A percentile compares a stretch with the other conserved stretches of the same genome.
These are phyloP conservation scores for Diadegma fenestrale DNA, from an alignment of 2,888 invertebrate genomes.

Conservation along the genomic window DNA sequence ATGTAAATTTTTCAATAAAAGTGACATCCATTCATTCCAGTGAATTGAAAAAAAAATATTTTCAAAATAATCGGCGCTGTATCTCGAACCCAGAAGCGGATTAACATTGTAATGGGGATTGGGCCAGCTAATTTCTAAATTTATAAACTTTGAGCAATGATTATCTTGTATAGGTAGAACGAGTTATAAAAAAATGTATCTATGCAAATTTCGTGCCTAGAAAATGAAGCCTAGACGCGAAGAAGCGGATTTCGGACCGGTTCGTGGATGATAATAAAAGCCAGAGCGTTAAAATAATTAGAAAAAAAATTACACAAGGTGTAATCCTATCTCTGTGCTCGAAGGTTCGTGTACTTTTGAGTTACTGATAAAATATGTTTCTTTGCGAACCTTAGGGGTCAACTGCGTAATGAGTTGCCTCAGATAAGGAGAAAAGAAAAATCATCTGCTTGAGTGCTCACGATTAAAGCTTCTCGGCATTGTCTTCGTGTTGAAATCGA, in stretches of 20 bases:
- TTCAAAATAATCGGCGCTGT: too few species aligned
- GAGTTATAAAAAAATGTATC: constrained; percentile 50
- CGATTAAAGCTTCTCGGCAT: constrained; percentile 19
- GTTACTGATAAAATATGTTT: constrained; percentile 48
- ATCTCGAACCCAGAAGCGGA: neutral
- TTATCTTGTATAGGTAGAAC: constrained; percentile 20
- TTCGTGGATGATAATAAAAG: constrained; percentile 45
- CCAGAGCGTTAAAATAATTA: neutral
- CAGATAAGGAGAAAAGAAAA: constrained; percentile 57
- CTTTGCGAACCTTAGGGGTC: constrained; percentile 53
- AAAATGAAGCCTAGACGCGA: constrained; percentile 37
- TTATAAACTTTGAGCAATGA: constrained; percentile 4
- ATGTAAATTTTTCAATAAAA: neutral
- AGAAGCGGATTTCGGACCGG: constrained; percentile 49
- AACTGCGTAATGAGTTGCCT: constrained; percentile 23
- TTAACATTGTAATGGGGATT: constrained; percentile 16
- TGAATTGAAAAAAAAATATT: too few species aligned
- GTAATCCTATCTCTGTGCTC: constrained; percentile 28
- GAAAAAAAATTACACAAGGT: neutral
- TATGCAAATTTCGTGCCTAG: constrained; percentile 58
- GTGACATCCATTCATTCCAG: too few species aligned
- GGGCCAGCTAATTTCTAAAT: constrained; percentile 4
- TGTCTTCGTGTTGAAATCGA: constrained; percentile 8
- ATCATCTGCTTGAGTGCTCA: constrained; percentile 20
- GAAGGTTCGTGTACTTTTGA: constrained; percentile 55